Conservation (phyloP, 2,797 vertebrate species). For the Oreortyx pictus region DNA sequence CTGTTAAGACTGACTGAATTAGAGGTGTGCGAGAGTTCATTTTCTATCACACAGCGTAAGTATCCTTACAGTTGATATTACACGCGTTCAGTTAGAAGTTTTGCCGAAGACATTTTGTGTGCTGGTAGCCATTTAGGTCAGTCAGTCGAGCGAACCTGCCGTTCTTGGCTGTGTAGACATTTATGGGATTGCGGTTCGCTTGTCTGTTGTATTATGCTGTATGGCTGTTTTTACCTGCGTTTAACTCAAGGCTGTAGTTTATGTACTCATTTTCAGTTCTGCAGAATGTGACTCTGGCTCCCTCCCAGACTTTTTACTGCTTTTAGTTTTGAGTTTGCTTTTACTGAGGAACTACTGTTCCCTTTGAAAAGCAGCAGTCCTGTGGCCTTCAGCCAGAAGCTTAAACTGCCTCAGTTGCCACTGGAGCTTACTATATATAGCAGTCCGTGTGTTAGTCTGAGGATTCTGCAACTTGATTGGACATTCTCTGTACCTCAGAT, state of each 20-base stretch:
- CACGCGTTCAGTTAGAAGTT: neutral
- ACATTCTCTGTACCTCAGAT: neutral
- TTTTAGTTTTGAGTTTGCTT: neutral
- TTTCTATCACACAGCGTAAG: neutral
- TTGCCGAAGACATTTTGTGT: neutral
- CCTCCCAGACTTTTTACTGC: neutral
- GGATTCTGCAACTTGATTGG: neutral
- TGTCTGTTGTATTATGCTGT: neutral
- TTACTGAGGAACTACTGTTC: neutral
- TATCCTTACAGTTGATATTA: neutral
- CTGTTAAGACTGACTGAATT: neutral
- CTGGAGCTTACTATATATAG: neutral
- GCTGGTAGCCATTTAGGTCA: neutral
- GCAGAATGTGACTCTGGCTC: neutral
- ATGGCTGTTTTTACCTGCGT: neutral
- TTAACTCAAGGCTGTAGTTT: neutral
- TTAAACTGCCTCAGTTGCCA: neutral
- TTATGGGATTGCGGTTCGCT: neutral
- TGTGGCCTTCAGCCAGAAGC: neutral
- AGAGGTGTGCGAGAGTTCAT: neutral
- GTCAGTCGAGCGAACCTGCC: fast-evolving
- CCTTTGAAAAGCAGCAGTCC: neutral
- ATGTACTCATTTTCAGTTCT: neutral
- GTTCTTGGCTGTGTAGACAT: neutral
- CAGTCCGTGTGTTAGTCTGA: neutral